Evolutionary conservation across 2,888 invertebrate genomes (phyloP), one percentile per base, ranked within the genome.

Genomic region (Subacronicta megacephala): DNA sequence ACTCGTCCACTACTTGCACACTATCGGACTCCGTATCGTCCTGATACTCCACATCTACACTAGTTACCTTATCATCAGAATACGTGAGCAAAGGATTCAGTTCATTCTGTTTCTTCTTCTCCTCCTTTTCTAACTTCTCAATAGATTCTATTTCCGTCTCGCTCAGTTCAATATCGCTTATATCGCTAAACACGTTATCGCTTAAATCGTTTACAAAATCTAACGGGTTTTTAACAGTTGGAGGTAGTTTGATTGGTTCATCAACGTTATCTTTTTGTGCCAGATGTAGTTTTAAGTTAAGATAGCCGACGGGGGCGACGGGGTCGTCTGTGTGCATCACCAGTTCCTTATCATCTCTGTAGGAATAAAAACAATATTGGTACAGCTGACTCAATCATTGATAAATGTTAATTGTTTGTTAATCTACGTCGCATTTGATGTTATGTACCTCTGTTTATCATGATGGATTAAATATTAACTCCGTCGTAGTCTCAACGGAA

Each of bases 291-390:
- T 97, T 97, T 75, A 99, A 96, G 89, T 97, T 98, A 56, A 99
- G 95, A 89, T 98, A 99, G 29, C 98, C 99, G 50, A 99, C 99
- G 7, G 99, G 98, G 23, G 99, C 98, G 82, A 99, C 96, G 2
- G 97, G 96, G 95, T 99, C 98, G 79, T 98, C 96, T 17, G 99
- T 97, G 87, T 98, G 98, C 72, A 98, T 96, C 57, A 99, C 96
- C 78, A 97, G 95, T 94, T 99, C 98, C 77, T 96, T 96, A 79
- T 97, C 97, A 89, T 98, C 97, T 84, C 98, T 98, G 93, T 55
- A 1, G 40, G 23, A 33, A 69, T 92, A 92, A 66, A 75, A 40
- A 31, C 7, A 47, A 29, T 61, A 15, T 47, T 62, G 3, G 7
- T 36, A 44, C 13, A 50, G 10, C 7, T 40, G 43, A 12, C 9